Conservation (phyloP, 1,140 invertebrate genomes). For the Dendrolimus punctatus region DNA sequence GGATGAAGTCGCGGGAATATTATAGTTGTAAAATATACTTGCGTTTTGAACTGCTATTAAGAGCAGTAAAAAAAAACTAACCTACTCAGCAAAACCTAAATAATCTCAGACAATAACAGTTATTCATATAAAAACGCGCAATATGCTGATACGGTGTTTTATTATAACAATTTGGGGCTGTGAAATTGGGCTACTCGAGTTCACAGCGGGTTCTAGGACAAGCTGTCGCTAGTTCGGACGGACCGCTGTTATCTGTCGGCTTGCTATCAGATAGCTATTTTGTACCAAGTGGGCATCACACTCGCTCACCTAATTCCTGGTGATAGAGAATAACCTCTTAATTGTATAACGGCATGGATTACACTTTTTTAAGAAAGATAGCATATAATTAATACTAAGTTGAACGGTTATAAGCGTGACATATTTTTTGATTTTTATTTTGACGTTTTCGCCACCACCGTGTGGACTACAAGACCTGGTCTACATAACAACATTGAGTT, state of each 20-base stretch:
- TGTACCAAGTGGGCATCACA: slow-evolving; percentile 37
- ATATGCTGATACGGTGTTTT: slow-evolving; percentile 15
- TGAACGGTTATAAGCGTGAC: no score
- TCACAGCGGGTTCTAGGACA: slow-evolving; percentile 57
- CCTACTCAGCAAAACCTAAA: no score
- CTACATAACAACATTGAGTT: no score
- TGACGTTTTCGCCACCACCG: no score
- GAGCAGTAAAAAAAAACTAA: no score
- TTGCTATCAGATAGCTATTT: slow-evolving; percentile 27
- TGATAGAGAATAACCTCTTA: slow-evolving; percentile 34
- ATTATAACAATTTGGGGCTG: slow-evolving; percentile 26
- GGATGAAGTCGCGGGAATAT: no score
- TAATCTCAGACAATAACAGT: no score
- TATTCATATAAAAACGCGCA: slow-evolving; percentile 7
- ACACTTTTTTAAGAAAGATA: slow-evolving; percentile 5
- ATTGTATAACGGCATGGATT: slow-evolving; percentile 22
- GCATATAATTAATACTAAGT: no score
- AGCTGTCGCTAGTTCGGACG: slow-evolving; percentile 45
- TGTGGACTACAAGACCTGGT: no score
- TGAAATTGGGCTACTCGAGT: slow-evolving; percentile 49
- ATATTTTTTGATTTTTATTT: background rate
- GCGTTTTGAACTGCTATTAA: no score
- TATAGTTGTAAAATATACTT: no score
- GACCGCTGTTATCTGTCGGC: slow-evolving; percentile 26
- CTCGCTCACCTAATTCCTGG: slow-evolving; percentile 34